phyloP scores from a whole-genome alignment of 2,113 vertebrate species.

The Catagonus wagneri region DNA sequence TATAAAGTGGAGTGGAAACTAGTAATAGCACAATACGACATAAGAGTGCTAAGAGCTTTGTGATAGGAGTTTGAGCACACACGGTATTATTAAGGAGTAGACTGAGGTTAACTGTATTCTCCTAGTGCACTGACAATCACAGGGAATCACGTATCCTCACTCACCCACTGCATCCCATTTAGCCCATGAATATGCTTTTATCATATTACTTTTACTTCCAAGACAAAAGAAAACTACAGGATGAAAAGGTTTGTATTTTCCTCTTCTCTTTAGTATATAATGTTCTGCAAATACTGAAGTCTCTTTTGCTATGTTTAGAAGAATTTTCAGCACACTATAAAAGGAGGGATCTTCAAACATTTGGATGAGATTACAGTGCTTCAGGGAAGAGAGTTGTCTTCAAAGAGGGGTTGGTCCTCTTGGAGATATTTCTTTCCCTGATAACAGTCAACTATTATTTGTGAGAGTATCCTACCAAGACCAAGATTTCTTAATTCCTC shows the following conservation, averaged over 20 bases:
- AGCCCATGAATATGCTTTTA: constrained; percentile 2
- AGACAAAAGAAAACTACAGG: not conserved
- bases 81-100: constrained; percentile 38
- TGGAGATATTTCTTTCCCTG: not conserved
- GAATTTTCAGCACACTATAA: not conserved
- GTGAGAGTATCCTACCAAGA: not conserved
- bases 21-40: constrained; percentile 42
- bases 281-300: not conserved
- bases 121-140: not conserved
- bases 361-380: constrained; percentile 8
- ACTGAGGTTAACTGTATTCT: not conserved
- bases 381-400: not conserved
- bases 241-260: not conserved
- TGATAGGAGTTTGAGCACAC: not conserved
- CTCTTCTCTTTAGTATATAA: not conserved
- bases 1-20: constrained; percentile 57
- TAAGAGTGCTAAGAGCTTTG: constrained; percentile 8
- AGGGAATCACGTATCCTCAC: not conserved
- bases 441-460: not conserved
- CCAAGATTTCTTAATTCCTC: not conserved
- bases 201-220: not conserved
- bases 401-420: not conserved
- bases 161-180: not conserved
- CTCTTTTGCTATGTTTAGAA: not conserved
- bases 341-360: not conserved